These are phyloP conservation scores for Aix galericulata DNA, from an alignment of 2,113 vertebrate genomes.

Conservation along the genomic window DNA sequence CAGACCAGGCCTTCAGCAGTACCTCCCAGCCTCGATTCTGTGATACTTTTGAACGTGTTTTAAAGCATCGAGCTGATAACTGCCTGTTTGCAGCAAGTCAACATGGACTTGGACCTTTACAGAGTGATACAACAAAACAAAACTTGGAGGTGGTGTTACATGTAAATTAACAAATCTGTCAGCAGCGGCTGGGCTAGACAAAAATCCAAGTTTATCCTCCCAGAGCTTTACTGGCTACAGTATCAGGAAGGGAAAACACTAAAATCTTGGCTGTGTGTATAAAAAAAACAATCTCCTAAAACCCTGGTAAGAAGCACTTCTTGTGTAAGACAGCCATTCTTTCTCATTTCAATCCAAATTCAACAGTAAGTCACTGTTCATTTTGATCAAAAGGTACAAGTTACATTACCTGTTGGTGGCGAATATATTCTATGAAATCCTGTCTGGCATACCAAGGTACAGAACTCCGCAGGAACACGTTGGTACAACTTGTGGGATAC, in stretches of 20 bases:
- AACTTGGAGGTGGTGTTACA: neutral
- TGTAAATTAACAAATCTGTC: neutral
- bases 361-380: neutral
- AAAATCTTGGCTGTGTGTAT: neutral
- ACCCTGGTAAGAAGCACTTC: neutral
- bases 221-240: neutral
- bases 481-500: constrained; percentile 75
- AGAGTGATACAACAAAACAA: neutral
- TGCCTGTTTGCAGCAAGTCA: neutral
- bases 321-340: neutral
- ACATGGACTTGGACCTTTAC: neutral
- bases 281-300: neutral
- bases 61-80: neutral
- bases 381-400: neutral
- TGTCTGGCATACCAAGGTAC: constrained; percentile 72
- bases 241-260: neutral
- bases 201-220: neutral
- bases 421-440: constrained; percentile 87
- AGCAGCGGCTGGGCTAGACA: neutral
- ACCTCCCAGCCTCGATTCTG: neutral
- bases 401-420: constrained; percentile 76
- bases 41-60: neutral
- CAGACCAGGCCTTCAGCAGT: neutral
- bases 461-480: constrained; percentile 81
- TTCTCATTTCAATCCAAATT: neutral